phyloP scores from a whole-genome alignment of 2,113 vertebrate genomes.

The Hemichromis elongatus region DNA sequence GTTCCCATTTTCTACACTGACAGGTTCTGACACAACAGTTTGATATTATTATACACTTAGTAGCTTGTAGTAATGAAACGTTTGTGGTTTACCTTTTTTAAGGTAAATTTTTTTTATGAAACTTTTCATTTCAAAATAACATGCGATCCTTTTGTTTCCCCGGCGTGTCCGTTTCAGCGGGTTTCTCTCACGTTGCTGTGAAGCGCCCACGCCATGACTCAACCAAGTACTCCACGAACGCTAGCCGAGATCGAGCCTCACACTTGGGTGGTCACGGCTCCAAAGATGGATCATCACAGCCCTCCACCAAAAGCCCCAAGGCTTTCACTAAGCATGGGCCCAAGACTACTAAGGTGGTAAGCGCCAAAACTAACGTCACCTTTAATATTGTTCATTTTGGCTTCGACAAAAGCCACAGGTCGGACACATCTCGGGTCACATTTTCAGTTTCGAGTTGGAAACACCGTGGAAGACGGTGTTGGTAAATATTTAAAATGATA shows the following conservation, averaged over 20 bases:
- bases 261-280: background rate
- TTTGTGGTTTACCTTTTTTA: background rate
- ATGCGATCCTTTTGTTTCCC: background rate
- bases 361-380: background rate
- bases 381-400: background rate
- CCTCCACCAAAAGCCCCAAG: conserved; percentile 8
- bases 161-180: background rate
- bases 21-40: accelerated
- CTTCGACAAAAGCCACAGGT: accelerated
- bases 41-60: background rate
- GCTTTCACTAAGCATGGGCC: background rate
- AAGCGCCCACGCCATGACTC: conserved; percentile 16
- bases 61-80: background rate
- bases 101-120: too few relatives aligned
- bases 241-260: background rate
- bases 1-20: background rate
- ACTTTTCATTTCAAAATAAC: background rate
- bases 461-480: background rate
- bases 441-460: background rate
- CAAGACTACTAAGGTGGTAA: background rate
- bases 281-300: conserved; percentile 3
- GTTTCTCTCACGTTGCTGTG: background rate
- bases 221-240: background rate
- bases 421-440: accelerated
- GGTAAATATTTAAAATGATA: background rate